Evolutionary conservation across 2,113 vertebrate genomes (phyloP).

Genomic region (Chloebia gouldiae): DNA sequence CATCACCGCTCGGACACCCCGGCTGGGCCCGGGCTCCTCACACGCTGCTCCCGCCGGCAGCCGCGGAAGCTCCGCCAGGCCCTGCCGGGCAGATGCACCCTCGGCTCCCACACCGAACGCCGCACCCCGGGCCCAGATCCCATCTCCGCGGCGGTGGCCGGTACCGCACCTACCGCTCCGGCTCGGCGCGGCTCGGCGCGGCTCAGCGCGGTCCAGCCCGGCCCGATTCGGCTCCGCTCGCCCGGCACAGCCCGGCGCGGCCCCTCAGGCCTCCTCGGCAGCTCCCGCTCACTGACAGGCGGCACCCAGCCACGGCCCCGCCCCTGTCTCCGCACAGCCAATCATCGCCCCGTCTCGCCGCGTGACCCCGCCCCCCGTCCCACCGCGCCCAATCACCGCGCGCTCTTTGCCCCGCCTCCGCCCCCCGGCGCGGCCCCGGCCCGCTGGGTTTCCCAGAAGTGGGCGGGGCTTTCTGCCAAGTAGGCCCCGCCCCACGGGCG

Average conservation of each 20-base stretch:
- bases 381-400: background rate
- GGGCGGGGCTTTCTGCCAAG: background rate
- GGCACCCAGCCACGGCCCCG: background rate
- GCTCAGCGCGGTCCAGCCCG: background rate
- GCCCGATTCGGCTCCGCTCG: background rate
- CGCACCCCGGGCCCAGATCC: background rate
- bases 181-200: background rate
- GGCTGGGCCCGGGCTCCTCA: background rate
- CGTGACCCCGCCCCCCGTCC: accelerated
- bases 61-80: background rate
- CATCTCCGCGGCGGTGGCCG: background rate
- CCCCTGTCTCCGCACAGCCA: background rate
- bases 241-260: background rate
- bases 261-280: background rate
- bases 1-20: background rate
- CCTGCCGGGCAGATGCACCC: background rate
- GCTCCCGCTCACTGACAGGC: background rate
- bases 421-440: background rate
- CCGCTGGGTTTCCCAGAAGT: constrained; percentile 4
- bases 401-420: accelerated
- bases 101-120: background rate
- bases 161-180: background rate
- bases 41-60: background rate
- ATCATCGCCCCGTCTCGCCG: accelerated
- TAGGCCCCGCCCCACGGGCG: accelerated